Base-by-base conservation (phyloP, 1,140 invertebrate species). In the Drosophila ananassae region DNA sequence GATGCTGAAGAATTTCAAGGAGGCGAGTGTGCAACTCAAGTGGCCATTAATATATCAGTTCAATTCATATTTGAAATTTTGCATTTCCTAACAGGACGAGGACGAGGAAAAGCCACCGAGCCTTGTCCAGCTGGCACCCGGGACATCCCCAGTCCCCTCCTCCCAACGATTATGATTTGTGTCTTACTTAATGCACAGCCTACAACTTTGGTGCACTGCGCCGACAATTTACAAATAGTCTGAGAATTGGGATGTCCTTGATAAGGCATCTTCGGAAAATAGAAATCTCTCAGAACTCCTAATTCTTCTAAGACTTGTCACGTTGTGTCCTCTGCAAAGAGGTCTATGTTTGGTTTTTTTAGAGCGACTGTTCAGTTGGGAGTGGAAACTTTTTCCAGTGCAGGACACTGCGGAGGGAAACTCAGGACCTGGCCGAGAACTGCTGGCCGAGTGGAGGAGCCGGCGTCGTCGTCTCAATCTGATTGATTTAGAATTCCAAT, bases 401-500 rank as follows among this genome's bases (percentile, higher is more conserved):
- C 2, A 54, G 10, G 5, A 2, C 12, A 25, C 41, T 8, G 21
- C 55, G 51, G 25, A 51, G 32, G 24, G 28, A 17, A 60, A 34
- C 63, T 52, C 46, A 51, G 63, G 64, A 64, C 57, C 34, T 28
- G 10, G 51, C 63, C 52, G 58, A 50, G 50, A 64, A 46, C 48
- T 54, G 54, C 46, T 30, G 41, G 28, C 67, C 12, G 50, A 72
- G 69, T 72, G 39, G 41, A 17, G 68, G 51, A 24, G 66, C 59
- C 57, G 71, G 74, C 79, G 78, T 83, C 83, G 79, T 90, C 83
- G 79, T 90, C 81, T 90, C 85, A 90, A 90, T 90, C 87, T 90
- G 87, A 90, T 90, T 90, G 87, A 90, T 90, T 90, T 90, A 90
- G 87, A 90, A 90, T 90, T 90, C 84, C 87, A 90, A 90, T 90